These are phyloP conservation scores for Seira musarum DNA, from an alignment of 2,888 invertebrate genomes.

Conservation along the genomic window DNA sequence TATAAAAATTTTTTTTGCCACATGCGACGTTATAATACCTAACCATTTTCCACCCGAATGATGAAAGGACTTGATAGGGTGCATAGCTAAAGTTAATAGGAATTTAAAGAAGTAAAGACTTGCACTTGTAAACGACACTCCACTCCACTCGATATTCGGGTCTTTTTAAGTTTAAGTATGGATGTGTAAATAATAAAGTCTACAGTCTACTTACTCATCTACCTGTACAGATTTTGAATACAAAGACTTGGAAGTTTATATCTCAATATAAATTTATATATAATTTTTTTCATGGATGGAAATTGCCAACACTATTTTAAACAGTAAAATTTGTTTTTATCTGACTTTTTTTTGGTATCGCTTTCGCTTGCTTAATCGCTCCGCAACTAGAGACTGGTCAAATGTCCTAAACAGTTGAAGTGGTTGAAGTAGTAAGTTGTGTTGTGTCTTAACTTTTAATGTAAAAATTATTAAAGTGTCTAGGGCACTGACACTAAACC, in stretches of 20 bases:
- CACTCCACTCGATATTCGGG: too few relatives aligned
- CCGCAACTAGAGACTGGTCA: too few relatives aligned
- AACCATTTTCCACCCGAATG: background rate
- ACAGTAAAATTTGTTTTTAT: too few relatives aligned
- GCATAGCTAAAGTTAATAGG: conserved; percentile 50
- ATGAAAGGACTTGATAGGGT: conserved; percentile 41
- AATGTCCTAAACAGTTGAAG: background rate
- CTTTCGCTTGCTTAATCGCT: background rate
- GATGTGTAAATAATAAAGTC: too few relatives aligned
- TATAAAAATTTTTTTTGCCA: background rate
- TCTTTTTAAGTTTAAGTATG: too few relatives aligned
- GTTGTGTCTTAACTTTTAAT: conserved; percentile 16
- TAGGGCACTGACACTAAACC: conserved; percentile 2
- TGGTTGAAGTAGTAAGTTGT: conserved; percentile 7
- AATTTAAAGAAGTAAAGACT: conserved; percentile 22
- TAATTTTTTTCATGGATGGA: conserved; percentile 44
- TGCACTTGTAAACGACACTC: too few relatives aligned
- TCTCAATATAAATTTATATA: conserved; percentile 10
- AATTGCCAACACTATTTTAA: conserved; percentile 42
- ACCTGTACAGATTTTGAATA: conserved; percentile 57
- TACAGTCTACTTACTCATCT: background rate
- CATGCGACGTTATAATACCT: too few relatives aligned
- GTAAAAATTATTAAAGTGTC: background rate
- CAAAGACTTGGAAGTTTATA: conserved; percentile 51
- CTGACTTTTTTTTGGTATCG: conserved; percentile 13